Conservation (phyloP, 2,888 invertebrate genomes). For the Sclerodermus sp. region DNA sequence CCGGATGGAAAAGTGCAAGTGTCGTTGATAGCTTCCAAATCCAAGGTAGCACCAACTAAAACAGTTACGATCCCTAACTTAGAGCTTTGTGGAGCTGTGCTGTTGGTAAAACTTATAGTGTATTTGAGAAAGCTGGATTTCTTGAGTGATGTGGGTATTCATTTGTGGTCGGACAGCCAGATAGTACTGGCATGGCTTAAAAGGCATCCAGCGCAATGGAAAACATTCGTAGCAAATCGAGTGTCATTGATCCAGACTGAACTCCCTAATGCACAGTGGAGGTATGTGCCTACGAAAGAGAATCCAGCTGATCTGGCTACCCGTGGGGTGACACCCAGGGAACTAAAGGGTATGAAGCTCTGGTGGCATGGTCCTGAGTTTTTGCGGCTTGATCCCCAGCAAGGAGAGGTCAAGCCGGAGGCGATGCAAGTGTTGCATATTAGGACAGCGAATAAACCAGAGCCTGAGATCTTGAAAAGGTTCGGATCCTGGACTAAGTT, state of each 20-base stretch:
- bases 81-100: constrained; percentile 7
- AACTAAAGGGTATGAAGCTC: background rate
- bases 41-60: background rate
- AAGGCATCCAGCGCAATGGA: constrained; percentile 1
- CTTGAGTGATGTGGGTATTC: background rate
- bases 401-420: background rate
- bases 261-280: background rate
- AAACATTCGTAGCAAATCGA: constrained; percentile 14
- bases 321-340: constrained; percentile 6
- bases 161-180: constrained; percentile 12
- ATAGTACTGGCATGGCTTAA: constrained; percentile 13
- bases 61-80: constrained; percentile 4
- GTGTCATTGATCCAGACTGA: background rate
- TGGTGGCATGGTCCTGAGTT: constrained; percentile 13
- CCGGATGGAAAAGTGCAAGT: background rate
- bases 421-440: background rate
- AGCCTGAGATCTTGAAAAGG: background rate
- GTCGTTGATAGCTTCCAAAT: background rate
- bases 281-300: constrained; percentile 2
- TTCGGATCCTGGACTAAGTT: background rate
- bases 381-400: background rate
- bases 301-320: constrained; percentile 12
- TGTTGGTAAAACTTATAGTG: constrained; percentile 1
- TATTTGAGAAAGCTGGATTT: background rate
- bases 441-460: background rate